Conservation (phyloP, 2,113 vertebrate species). For the Cricetomys ansorgei region DNA sequence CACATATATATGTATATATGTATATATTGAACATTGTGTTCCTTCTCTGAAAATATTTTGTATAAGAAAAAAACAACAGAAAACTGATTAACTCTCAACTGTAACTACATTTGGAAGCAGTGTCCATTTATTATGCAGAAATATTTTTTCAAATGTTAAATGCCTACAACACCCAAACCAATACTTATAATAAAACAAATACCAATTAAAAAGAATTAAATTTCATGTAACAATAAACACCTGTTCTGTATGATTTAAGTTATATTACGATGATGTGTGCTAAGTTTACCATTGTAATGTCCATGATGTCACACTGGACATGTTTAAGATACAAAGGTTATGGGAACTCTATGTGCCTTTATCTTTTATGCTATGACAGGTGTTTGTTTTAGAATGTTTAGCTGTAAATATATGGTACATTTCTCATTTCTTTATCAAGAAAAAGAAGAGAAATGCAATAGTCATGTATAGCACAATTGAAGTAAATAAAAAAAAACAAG, state of each 20-base stretch:
- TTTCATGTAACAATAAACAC: background rate
- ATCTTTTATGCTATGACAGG: background rate
- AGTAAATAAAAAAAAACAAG: background rate
- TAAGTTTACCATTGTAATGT: background rate
- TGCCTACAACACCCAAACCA: background rate
- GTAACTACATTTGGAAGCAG: constrained; percentile 4
- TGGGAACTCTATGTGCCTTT: background rate
- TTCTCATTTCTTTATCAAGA: background rate
- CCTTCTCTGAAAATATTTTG: constrained; percentile 24
- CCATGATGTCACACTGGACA: background rate
- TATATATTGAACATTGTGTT: background rate
- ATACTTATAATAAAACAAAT: background rate
- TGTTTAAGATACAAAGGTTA: background rate
- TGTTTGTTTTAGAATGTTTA: background rate
- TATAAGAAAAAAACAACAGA: background rate
- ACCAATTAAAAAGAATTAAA: background rate
- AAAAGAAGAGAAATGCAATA: background rate
- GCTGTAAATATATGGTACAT: background rate
- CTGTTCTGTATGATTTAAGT: background rate
- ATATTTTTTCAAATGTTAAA: background rate
- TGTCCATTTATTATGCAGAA: background rate
- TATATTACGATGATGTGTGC: background rate
- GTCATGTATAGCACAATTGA: background rate
- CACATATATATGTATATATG: background rate
- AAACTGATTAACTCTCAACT: background rate